Evolutionary conservation across 2,797 vertebrate species (phyloP).

Genomic region (Graptemys geographica): DNA sequence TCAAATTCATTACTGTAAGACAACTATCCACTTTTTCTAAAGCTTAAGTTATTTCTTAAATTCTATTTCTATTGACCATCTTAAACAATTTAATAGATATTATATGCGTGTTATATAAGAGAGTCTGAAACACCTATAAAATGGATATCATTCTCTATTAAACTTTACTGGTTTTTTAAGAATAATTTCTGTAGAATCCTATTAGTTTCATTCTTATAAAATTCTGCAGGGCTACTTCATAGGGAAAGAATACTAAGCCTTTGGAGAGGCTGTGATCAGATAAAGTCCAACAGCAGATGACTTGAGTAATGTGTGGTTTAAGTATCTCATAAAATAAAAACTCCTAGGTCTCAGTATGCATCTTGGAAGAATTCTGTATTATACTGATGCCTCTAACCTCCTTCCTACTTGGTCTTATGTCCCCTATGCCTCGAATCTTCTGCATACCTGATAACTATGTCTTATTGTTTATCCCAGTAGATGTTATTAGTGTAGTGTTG

Average conservation of each 20-base stretch:
- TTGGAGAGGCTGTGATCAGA: neutral
- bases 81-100: neutral
- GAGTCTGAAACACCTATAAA: neutral
- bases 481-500: neutral
- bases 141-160: neutral
- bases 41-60: neutral
- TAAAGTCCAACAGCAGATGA: neutral
- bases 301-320: neutral
- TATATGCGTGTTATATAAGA: neutral
- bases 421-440: neutral
- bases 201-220: neutral
- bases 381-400: neutral
- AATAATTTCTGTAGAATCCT: neutral
- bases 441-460: neutral
- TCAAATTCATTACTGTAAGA: neutral
- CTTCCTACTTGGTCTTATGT: neutral
- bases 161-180: neutral
- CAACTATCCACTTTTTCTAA: neutral
- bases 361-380: neutral
- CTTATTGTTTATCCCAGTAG: conserved; percentile 7
- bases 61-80: neutral
- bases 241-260: neutral
- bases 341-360: neutral
- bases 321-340: neutral
- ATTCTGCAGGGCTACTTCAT: neutral